Percentiles rank a stretch among this genome's conserved stretches.
Evolutionary conservation across 2,113 vertebrate genomes (phyloP).

Genomic region (Pantherophis guttatus): DNA sequence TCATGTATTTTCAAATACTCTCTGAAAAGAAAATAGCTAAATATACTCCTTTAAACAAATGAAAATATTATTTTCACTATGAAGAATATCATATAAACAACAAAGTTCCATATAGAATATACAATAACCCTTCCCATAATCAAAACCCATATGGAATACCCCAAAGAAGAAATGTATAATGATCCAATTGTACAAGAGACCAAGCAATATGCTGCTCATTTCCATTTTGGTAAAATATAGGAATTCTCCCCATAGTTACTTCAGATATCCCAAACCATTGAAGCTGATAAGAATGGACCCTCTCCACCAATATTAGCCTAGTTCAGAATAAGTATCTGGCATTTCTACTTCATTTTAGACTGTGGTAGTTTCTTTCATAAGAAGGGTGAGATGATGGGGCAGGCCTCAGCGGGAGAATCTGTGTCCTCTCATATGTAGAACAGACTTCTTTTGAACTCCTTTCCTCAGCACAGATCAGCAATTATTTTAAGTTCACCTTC

Average conservation of each 20-base stretch:
- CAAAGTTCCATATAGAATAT: neutral
- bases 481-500: neutral
- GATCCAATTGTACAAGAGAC: neutral
- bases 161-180: neutral
- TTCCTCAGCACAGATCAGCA: neutral
- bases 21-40: neutral
- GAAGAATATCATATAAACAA: neutral
- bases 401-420: neutral
- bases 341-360: neutral
- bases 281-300: neutral
- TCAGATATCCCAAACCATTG: neutral
- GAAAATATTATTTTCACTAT: neutral
- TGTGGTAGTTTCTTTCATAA: neutral
- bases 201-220: neutral
- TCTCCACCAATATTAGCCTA: neutral
- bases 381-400: neutral
- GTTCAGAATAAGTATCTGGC: neutral
- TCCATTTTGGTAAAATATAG: neutral
- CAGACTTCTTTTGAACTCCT: neutral
- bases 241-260: neutral
- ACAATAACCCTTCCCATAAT: neutral
- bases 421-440: too few species aligned
- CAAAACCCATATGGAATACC: neutral
- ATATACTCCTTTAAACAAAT: neutral
- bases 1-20: fast-evolving